Conservation (phyloP, 2,797 vertebrate species). For the Mionectes olivaceus region DNA sequence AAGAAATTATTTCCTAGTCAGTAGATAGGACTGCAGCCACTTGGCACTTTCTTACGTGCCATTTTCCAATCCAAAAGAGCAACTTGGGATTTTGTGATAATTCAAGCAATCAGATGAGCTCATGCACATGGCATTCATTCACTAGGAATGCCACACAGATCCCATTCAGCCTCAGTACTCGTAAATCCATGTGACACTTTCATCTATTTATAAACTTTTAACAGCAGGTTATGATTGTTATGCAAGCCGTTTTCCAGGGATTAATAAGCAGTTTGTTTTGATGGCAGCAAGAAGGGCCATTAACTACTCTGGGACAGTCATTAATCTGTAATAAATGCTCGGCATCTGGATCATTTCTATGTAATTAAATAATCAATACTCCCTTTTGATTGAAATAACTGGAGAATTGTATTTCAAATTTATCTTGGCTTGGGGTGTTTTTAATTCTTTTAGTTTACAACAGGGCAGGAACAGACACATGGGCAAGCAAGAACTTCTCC, state of each 20-base stretch:
- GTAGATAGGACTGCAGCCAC: slow-evolving; percentile 57
- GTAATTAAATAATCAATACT: slow-evolving; percentile 63
- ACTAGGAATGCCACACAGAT: neutral
- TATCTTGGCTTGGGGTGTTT: neutral
- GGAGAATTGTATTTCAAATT: slow-evolving; percentile 16
- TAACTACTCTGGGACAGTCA: slow-evolving; percentile 46
- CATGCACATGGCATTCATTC: slow-evolving; percentile 57
- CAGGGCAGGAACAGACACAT: neutral
- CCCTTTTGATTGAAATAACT: slow-evolving; percentile 36
- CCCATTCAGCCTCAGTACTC: slow-evolving; percentile 38
- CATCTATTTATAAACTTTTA: slow-evolving; percentile 72
- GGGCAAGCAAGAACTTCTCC: neutral
- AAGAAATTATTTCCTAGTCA: slow-evolving; percentile 62
- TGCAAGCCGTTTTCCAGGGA: slow-evolving; percentile 56
- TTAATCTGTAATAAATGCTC: slow-evolving; percentile 57
- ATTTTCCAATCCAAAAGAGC: slow-evolving; percentile 58
- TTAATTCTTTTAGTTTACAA: slow-evolving; percentile 17
- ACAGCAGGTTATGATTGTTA: slow-evolving; percentile 63
- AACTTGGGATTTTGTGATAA: slow-evolving; percentile 64
- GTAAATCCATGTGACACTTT: slow-evolving; percentile 65
- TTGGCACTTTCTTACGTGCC: slow-evolving; percentile 37
- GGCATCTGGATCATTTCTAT: slow-evolving; percentile 26
- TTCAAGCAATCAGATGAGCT: slow-evolving; percentile 64
- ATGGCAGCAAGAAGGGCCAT: slow-evolving; percentile 8
- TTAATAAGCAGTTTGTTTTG: slow-evolving; percentile 59